phyloP scores from a whole-genome alignment of 2,113 vertebrate species.

The Poicephalus gulielmi region DNA sequence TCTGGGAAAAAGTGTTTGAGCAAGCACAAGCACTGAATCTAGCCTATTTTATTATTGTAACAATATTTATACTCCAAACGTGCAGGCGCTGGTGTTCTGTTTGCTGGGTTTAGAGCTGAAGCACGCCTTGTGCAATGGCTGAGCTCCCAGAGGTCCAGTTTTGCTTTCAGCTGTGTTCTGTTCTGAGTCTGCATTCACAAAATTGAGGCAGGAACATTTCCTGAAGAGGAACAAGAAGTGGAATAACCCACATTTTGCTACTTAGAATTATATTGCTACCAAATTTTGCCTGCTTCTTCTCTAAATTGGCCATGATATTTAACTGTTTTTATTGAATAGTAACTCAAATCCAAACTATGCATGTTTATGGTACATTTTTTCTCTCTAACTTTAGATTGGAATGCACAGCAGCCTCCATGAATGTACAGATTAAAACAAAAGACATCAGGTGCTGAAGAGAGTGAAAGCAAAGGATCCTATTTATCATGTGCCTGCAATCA shows the following conservation, averaged over 20 bases:
- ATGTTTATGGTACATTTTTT: neutral
- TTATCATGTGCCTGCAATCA: conserved; percentile 75
- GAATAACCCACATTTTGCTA: neutral
- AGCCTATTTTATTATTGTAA: neutral
- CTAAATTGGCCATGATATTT: neutral
- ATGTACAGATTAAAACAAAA: neutral
- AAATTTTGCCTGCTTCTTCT: conserved; percentile 3
- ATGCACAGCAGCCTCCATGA: conserved; percentile 8
- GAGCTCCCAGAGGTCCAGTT: neutral
- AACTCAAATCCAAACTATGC: conserved; percentile 25
- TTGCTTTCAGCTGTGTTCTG: neutral
- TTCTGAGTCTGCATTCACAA: neutral
- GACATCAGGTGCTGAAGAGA: conserved; percentile 31
- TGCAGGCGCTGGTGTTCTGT: neutral
- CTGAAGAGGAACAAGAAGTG: neutral
- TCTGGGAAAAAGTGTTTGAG: neutral
- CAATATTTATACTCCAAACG: neutral
- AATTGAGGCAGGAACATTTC: neutral
- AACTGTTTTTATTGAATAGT: neutral
- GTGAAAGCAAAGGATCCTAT: conserved; percentile 60
- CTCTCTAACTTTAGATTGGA: neutral
- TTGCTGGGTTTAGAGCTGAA: neutral
- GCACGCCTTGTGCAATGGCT: neutral
- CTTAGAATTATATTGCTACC: neutral
- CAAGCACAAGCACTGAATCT: neutral